These are phyloP conservation scores for Rhinoptilus africanus DNA, from an alignment of 2,113 vertebrate genomes.

Conservation along the genomic window DNA sequence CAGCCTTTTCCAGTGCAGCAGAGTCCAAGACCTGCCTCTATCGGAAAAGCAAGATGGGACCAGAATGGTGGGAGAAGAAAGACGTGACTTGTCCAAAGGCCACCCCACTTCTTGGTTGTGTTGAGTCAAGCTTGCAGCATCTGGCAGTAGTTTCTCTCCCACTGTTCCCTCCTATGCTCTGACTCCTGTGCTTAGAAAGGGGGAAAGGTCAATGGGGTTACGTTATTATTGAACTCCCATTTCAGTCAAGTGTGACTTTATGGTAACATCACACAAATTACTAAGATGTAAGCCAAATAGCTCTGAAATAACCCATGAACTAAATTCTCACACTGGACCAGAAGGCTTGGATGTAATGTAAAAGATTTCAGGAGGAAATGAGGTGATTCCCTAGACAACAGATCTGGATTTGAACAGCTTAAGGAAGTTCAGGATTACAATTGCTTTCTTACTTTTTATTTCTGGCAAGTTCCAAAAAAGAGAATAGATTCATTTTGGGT, in stretches of 20 bases:
- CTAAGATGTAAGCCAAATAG: neutral
- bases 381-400: constrained; percentile 24
- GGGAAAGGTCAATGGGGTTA: neutral
- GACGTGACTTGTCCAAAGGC: neutral
- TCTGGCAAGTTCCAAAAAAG: neutral
- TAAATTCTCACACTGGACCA: neutral
- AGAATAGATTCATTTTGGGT: neutral
- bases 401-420: constrained; percentile 16
- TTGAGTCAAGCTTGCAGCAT: neutral
- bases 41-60: neutral
- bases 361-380: constrained; percentile 15
- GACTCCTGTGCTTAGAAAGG: neutral
- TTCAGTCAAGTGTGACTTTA: neutral
- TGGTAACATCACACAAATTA: neutral
- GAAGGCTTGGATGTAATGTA: neutral
- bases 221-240: neutral
- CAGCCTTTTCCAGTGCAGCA: neutral
- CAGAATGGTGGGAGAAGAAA: neutral
- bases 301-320: neutral
- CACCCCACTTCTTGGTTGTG: neutral
- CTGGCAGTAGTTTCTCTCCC: neutral
- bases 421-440: neutral
- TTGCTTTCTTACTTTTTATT: neutral
- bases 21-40: neutral
- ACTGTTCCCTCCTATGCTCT: neutral